These are phyloP conservation scores for Arctocebus calabarensis DNA, from an alignment of 2,797 vertebrate species.

Conservation along the genomic window DNA sequence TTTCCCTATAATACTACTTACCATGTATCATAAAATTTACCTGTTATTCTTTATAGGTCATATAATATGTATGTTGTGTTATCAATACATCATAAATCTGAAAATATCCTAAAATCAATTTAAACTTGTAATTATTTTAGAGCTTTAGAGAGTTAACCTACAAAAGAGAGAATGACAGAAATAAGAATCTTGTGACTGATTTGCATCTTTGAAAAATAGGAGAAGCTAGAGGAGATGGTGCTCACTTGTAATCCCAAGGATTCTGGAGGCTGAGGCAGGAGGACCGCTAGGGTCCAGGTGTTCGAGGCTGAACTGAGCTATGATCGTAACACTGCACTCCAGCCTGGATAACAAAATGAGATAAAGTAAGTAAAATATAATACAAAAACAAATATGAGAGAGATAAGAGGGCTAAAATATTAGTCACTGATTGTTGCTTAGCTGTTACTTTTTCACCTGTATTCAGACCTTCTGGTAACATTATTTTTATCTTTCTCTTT, in stretches of 20 bases:
- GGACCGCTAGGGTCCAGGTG: too few relatives aligned
- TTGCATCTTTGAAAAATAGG: background rate
- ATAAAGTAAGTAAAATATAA: too few relatives aligned
- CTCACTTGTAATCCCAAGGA: too few relatives aligned
- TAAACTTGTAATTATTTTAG: slow-evolving; percentile 15
- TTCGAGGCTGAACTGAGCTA: too few relatives aligned
- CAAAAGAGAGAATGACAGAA: background rate
- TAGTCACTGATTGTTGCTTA: background rate
- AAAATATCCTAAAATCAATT: background rate
- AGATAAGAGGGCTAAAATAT: background rate
- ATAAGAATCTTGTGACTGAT: background rate
- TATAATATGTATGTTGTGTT: background rate
- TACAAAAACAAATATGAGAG: too few relatives aligned
- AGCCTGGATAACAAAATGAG: too few relatives aligned
- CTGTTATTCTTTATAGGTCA: background rate
- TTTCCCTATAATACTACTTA: background rate
- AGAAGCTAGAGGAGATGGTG: background rate
- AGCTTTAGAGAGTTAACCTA: background rate
- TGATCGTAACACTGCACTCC: too few relatives aligned
- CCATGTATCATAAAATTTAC: background rate
- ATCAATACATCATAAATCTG: background rate
- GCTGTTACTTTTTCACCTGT: background rate
- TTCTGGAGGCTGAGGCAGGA: too few relatives aligned
- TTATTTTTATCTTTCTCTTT: background rate
- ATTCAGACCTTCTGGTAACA: background rate